phyloP scores from a whole-genome alignment of 2,888 invertebrate species.

The Dryocosmus kuriphilus region DNA sequence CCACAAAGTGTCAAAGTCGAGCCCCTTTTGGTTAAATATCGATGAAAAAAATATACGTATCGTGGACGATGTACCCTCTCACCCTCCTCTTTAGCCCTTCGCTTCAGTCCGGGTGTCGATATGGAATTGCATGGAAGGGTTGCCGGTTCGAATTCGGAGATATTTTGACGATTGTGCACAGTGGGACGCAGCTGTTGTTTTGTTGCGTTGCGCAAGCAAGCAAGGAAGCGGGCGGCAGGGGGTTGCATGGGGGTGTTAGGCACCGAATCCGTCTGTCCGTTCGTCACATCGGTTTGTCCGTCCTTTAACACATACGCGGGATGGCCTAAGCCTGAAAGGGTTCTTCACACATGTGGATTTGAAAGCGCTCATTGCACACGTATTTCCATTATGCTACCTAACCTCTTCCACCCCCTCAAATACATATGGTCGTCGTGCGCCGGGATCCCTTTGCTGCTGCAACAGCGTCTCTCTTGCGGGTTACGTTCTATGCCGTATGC shows the following conservation, averaged over 20 bases:
- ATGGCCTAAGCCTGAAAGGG: constrained; percentile 64
- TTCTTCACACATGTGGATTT: constrained; percentile 71
- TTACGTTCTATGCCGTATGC: not conserved
- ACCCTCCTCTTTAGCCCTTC: constrained; percentile 27
- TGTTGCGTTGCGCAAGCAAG: constrained; percentile 73
- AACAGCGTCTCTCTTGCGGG: constrained; percentile 17
- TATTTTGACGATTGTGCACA: constrained; percentile 69
- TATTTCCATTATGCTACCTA: constrained; percentile 70
- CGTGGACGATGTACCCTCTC: constrained; percentile 43
- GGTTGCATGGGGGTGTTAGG: constrained; percentile 68
- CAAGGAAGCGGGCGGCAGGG: constrained; percentile 58
- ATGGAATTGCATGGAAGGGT: constrained; percentile 60
- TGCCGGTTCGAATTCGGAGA: constrained; percentile 62
- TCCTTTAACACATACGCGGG: constrained; percentile 39
- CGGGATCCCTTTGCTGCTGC: constrained; percentile 52
- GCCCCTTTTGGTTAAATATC: constrained; percentile 49
- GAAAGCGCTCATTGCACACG: constrained; percentile 62
- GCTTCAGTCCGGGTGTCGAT: constrained; percentile 54
- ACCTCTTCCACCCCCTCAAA: constrained; percentile 71
- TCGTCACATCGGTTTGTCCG: constrained; percentile 49
- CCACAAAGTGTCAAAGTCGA: constrained; percentile 41
- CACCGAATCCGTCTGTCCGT: constrained; percentile 63
- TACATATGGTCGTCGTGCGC: constrained; percentile 65
- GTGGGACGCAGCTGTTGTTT: constrained; percentile 75
- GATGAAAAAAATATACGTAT: constrained; percentile 48